phyloP scores from a whole-genome alignment of 2,113 vertebrate genomes.

The Perca flavescens region DNA sequence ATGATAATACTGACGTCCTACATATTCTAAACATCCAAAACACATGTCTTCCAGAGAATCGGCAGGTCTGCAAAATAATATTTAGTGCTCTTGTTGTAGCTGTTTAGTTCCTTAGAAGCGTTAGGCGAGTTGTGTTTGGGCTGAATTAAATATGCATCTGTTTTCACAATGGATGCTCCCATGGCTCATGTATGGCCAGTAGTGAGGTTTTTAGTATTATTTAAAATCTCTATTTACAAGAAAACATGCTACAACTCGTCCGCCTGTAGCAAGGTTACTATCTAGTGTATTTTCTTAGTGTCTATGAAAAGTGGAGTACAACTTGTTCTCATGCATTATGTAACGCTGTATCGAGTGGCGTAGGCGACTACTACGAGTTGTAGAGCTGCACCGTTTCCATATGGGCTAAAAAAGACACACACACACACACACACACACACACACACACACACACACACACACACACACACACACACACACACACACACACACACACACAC shows the following conservation, averaged over 20 bases:
- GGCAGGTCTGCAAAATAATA: slow-evolving; percentile 30
- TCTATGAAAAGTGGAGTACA: slow-evolving; percentile 71
- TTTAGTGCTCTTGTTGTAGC: not conserved
- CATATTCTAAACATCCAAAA: slow-evolving; percentile 16
- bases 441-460: not conserved
- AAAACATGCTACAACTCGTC: not conserved
- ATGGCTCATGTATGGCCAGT: not conserved
- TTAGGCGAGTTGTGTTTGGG: slow-evolving; percentile 32
- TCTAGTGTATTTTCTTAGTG: slow-evolving; percentile 5
- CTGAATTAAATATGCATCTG: slow-evolving; percentile 55
- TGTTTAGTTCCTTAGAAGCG: not conserved
- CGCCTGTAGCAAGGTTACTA: not conserved
- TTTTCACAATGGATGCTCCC: slow-evolving; percentile 46
- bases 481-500: slow-evolving; percentile 4
- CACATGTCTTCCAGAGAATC: not conserved
- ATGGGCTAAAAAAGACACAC: slow-evolving; percentile 8
- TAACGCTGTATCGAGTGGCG: slow-evolving; percentile 69
- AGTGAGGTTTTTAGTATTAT: not conserved
- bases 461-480: not conserved
- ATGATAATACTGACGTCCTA: slow-evolving; percentile 20
- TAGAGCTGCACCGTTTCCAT: slow-evolving; percentile 56
- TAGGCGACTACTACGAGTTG: slow-evolving; percentile 78
- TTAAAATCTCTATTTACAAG: not conserved
- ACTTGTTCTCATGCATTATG: slow-evolving; percentile 82
- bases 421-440: not conserved